phyloP scores from a whole-genome alignment of 2,888 invertebrate genomes.

The Stenchaetothrips biformis region DNA sequence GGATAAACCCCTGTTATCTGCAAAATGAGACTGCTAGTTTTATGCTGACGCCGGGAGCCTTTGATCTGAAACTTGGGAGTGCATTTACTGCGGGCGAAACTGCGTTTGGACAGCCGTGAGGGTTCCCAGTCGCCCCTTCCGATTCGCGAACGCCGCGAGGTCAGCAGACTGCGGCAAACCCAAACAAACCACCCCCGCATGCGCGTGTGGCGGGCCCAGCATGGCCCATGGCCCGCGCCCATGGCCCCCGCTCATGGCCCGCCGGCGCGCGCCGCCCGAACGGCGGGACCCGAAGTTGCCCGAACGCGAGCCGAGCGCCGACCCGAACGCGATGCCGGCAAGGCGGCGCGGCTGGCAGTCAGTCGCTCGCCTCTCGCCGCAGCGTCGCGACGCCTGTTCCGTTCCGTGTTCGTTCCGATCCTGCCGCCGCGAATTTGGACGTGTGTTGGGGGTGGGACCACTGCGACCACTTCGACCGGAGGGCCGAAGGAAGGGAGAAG shows the following conservation, averaged over 20 bases:
- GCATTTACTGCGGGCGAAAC: no score
- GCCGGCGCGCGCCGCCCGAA: neutral
- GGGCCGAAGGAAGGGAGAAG: no score
- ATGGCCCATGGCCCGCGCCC: neutral
- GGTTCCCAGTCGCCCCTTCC: neutral
- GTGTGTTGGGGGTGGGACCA: no score
- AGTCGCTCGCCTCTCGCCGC: neutral
- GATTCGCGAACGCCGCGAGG: neutral
- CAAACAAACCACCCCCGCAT: neutral
- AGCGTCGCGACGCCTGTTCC: neutral
- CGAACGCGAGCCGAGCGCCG: neutral
- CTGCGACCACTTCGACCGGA: no score
- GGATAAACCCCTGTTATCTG: no score
- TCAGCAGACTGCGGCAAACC: neutral
- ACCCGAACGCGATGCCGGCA: neutral
- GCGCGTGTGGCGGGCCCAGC: neutral
- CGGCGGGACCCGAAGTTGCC: neutral
- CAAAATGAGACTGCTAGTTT: no score
- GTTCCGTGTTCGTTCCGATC: neutral
- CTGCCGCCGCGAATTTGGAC: no score
- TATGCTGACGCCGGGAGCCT: no score
- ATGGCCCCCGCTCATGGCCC: neutral
- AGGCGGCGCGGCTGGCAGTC: neutral
- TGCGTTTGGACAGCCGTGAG: no score
- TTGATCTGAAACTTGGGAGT: no score